A percentile compares a stretch with the other conserved stretches of the same genome.
Conservation (phyloP, 2,797 vertebrate species). For the Amniataba percoides region DNA sequence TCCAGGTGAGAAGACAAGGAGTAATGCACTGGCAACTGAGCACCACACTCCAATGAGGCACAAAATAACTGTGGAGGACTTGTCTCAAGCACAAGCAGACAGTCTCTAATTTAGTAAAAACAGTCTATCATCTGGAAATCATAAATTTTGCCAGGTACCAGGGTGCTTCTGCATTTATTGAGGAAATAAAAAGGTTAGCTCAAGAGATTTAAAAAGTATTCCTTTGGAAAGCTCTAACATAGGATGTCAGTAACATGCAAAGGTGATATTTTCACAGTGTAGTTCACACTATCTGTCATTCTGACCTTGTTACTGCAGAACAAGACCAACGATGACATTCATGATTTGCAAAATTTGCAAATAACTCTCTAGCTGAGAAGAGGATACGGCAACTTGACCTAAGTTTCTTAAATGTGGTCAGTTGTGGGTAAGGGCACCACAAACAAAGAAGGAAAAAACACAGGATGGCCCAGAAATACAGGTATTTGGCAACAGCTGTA, state of each 20-base stretch:
- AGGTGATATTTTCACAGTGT: not conserved
- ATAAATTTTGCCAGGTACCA: not conserved
- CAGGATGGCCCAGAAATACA: not conserved
- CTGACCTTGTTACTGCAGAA: not conserved
- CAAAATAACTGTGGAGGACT: not conserved
- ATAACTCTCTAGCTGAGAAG: not conserved
- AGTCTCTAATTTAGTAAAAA: not conserved
- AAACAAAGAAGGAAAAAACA: not conserved
- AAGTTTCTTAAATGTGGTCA: not conserved
- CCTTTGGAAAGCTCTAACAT: not conserved
- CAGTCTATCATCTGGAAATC: not conserved
- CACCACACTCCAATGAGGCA: not conserved
- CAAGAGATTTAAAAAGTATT: not conserved
- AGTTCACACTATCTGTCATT: not conserved
- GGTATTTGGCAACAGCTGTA: not conserved
- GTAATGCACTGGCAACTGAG: not conserved
- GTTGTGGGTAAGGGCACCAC: not conserved
- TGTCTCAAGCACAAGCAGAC: not conserved
- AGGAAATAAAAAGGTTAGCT: not conserved
- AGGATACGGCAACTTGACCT: not conserved
- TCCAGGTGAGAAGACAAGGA: conserved; percentile 5
- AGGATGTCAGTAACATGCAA: not conserved
- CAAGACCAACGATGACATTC: not conserved
- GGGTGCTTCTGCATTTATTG: not conserved
- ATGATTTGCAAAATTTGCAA: not conserved